Evolutionary conservation across 2,888 invertebrate genomes (phyloP).

Genomic region (Yponomeuta malinellus): DNA sequence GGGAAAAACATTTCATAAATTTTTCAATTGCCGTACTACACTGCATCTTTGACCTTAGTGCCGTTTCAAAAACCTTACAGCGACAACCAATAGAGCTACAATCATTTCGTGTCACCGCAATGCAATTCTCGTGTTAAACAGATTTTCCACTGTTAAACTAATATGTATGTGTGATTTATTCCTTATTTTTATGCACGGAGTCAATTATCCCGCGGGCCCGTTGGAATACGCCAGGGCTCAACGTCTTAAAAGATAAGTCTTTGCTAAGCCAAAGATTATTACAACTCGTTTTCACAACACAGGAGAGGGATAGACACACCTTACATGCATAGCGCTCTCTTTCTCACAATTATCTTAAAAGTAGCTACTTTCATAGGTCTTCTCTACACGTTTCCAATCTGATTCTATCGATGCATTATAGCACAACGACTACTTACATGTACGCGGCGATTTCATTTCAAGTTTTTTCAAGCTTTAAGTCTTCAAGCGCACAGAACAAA

Average conservation of each 20-base stretch:
- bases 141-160: neutral
- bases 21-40: neutral
- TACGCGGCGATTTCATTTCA: too few relatives aligned
- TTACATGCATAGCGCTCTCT: neutral
- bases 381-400: neutral
- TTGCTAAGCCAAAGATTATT: slow-evolving; percentile 1
- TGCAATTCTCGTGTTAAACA: neutral
- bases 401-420: too few relatives aligned
- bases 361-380: neutral
- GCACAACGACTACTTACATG: too few relatives aligned
- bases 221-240: neutral
- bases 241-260: neutral
- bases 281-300: neutral
- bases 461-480: too few relatives aligned
- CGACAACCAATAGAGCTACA: slow-evolving; percentile 1
- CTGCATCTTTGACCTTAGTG: neutral
- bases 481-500: too few relatives aligned
- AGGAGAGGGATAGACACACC: neutral
- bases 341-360: slow-evolving; percentile 1
- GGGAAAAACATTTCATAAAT: neutral
- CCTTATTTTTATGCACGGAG: slow-evolving; percentile 2
- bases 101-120: neutral
- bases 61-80: slow-evolving; percentile 5
- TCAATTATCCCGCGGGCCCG: neutral
- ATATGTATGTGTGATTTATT: slow-evolving; percentile 12